phyloP scores from a whole-genome alignment of 2,888 invertebrate species.

The Kryphioiulus occultus region DNA sequence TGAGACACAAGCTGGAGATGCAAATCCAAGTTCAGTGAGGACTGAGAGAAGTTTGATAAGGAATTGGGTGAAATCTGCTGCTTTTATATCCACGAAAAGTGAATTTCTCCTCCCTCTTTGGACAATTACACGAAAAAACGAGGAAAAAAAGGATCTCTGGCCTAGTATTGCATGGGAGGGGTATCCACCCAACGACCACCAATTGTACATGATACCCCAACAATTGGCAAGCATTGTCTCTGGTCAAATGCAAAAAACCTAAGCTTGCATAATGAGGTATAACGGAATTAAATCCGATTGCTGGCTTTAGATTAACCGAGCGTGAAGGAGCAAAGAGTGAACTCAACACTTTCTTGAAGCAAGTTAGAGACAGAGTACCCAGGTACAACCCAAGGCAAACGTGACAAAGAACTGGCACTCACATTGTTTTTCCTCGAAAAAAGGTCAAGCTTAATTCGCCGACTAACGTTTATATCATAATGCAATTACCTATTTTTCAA shows the following conservation, averaged over 20 bases:
- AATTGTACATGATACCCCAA: neutral
- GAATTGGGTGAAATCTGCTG: neutral
- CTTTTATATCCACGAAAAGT: neutral
- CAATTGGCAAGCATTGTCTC: neutral
- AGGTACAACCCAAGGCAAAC: neutral
- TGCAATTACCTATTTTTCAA: neutral
- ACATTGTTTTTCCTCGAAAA: neutral
- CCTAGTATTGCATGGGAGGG: neutral
- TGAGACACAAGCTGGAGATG: neutral
- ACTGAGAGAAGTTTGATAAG: neutral
- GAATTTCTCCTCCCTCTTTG: neutral
- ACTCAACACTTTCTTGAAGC: neutral
- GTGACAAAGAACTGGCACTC: neutral
- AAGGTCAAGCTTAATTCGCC: neutral
- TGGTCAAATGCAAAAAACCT: neutral
- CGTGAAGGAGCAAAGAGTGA: neutral
- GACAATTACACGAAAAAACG: neutral
- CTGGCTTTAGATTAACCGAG: neutral
- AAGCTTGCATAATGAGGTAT: neutral
- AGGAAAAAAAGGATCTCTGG: neutral
- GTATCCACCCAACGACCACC: neutral
- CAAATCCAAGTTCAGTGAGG: slow-evolving; percentile 1
- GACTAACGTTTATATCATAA: slow-evolving; percentile 16
- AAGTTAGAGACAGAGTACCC: neutral
- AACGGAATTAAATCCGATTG: slow-evolving; percentile 14